These are phyloP conservation scores for Urocitellus parryii DNA, from an alignment of 2,113 vertebrate genomes.

Conservation along the genomic window DNA sequence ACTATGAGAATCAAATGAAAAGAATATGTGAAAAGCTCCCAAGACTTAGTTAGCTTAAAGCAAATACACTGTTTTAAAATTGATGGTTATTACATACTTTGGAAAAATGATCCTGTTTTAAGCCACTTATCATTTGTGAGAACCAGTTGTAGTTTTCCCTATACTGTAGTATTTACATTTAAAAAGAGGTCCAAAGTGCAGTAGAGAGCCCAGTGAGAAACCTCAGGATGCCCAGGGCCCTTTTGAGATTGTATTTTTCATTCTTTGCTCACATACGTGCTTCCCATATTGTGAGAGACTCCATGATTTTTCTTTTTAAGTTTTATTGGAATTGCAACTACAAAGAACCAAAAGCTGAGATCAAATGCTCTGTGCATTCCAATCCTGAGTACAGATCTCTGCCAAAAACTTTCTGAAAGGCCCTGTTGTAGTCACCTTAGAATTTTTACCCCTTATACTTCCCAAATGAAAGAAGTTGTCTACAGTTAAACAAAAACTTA, in stretches of 20 bases:
- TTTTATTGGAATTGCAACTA: background rate
- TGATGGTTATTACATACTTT: background rate
- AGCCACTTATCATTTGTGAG: background rate
- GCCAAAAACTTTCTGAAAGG: background rate
- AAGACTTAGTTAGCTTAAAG: background rate
- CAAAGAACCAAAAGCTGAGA: background rate
- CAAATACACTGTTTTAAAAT: background rate
- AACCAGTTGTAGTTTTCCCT: background rate
- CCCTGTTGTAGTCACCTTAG: background rate
- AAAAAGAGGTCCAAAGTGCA: background rate
- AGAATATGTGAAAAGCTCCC: background rate
- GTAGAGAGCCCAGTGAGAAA: background rate
- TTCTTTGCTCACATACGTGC: background rate
- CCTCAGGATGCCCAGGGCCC: background rate
- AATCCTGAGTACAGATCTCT: background rate
- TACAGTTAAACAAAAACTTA: background rate
- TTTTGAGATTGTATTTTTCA: background rate
- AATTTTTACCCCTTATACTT: background rate
- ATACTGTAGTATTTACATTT: background rate
- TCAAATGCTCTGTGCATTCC: background rate
- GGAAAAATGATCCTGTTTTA: background rate
- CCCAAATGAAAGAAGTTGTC: background rate
- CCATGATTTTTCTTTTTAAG: background rate
- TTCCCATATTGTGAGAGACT: background rate
- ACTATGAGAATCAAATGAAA: background rate